phyloP scores from a whole-genome alignment of 2,113 vertebrate genomes.

The Pongo abelii region DNA sequence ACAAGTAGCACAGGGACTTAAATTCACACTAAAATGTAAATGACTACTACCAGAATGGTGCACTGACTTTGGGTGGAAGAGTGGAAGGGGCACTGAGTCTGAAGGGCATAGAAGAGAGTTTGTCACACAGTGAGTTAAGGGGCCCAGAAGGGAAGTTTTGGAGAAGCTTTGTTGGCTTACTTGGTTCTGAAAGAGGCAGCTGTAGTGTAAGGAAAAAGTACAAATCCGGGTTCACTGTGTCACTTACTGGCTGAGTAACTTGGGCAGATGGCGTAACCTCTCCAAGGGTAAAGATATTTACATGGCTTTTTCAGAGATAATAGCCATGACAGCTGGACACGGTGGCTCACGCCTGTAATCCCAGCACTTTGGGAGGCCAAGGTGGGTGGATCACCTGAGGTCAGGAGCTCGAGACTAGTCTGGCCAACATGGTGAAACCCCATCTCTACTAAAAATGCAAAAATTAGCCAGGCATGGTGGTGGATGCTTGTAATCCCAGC shows the following conservation, averaged over 20 bases:
- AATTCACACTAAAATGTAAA: neutral
- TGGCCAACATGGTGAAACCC: too few species aligned
- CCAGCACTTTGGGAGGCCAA: too few species aligned
- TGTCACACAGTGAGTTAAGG: neutral
- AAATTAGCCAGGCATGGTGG: too few species aligned
- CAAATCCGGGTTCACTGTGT: neutral
- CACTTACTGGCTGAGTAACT: neutral
- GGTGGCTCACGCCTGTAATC: too few species aligned
- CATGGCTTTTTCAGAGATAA: too few species aligned
- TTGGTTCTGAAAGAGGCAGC: neutral
- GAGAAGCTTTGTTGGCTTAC: neutral
- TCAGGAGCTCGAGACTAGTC: too few species aligned
- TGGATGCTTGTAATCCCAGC: too few species aligned
- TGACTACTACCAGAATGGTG: neutral
- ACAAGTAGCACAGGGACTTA: neutral
- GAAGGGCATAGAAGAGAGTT: neutral
- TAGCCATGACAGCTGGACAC: rapidly evolving
- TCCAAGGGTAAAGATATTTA: neutral
- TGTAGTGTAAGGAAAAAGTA: too few species aligned
- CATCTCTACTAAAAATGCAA: too few species aligned
- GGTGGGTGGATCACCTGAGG: too few species aligned
- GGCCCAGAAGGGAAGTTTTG: neutral
- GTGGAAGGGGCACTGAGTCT: neutral
- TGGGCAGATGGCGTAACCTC: neutral
- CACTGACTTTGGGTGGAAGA: neutral